Evolutionary conservation across 1,140 invertebrate genomes (phyloP), one percentile per base, ranked within the genome.

Genomic region (Drosophila serrata): DNA sequence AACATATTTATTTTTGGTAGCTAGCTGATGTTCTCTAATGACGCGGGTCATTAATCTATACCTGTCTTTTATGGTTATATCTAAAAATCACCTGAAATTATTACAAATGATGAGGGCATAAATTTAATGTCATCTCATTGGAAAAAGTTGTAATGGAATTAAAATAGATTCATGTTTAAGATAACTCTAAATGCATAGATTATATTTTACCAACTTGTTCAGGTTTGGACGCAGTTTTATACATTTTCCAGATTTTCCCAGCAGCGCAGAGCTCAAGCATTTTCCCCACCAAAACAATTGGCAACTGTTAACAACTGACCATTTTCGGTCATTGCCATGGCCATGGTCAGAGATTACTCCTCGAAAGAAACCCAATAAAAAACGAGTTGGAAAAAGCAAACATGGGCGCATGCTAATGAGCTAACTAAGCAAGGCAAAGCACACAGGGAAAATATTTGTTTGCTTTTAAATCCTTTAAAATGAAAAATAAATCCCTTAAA

Each of bases 321-420:
- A 80, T 88, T 84, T 87, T 87, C 73, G 80, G 85, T 87, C 84
- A 87, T 90, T 87, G 84, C 84, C 84, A 90, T 75, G 81, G 73
- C 43, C 76, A 59, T 49, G 63, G 60, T 48, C 64, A 42, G 17
- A 58, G 69, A 82, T 74, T 49, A 42, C 43, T 49, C 24, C 33
- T 45, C 51, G 31, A 53, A 74, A 60, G 59, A 22, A 61, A 51
- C 40, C 37, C 27, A 53, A 60, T 45, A 64, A 29, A 56, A 70
- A 33, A 53, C 53, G 45, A 48, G 46, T 65, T 64, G 61, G 48
- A 59, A 45, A 68, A 61, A 81, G 73, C 72, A 76, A 69, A 82
- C 75, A 86, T 72, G 59, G 75, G 49, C 45, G 60, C 3, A 87
- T 87, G 79, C 82, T 87, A 87, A 87, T 87, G 82, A 88, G 84